These are phyloP conservation scores for rabbit (Oryctolagus cuniculus) DNA, from an alignment of 2,113 vertebrate genomes.

Conservation along the genomic window mOryCun1.1 NC_091441.1:113341001-113341500, in stretches of 20 bases:
- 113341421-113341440: too few relatives aligned
- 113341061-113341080: neutral
- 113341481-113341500: neutral
- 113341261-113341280: conserved; percentile 44
- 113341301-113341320: neutral
- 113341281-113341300: too few relatives aligned
- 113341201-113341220: conserved; percentile 19
- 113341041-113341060: neutral
- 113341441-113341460: too few relatives aligned
- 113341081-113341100: neutral
- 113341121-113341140: neutral
- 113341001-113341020: accelerated
- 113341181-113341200: conserved; percentile 71
- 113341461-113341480: too few relatives aligned
- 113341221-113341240: conserved; percentile 63
- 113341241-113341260: conserved; percentile 55
- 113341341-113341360: neutral
- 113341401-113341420: accelerated
- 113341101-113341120: neutral
- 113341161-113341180: conserved; percentile 73
- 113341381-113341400: neutral
- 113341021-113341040: neutral
- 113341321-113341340: neutral
- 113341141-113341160: conserved; percentile 50
- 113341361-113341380: neutral